A percentile compares a stretch with the other conserved stretches of the same genome.
These are phyloP conservation scores for Drosophila nigrodunni DNA, from an alignment of 1,140 invertebrate species.

Conservation along the genomic window DNA sequence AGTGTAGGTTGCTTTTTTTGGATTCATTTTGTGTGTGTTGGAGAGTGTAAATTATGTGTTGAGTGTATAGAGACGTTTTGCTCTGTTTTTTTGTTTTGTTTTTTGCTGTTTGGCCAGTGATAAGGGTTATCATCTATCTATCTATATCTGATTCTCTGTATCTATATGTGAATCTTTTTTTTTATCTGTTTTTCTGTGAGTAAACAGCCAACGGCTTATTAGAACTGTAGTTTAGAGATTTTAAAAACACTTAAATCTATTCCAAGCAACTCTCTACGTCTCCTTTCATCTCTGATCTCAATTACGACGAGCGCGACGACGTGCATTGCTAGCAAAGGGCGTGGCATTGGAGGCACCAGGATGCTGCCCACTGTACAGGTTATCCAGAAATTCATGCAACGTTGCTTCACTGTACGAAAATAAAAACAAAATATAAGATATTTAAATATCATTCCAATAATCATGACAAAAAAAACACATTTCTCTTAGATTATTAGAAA, in stretches of 20 bases:
- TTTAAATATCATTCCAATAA: no score
- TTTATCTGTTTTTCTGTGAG: constrained; percentile 21
- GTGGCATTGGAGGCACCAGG: constrained; percentile 67
- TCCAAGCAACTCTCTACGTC: not conserved
- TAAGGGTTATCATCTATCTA: constrained; percentile 29
- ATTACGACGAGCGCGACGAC: constrained; percentile 76
- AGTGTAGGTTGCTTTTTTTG: not conserved
- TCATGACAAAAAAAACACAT: no score
- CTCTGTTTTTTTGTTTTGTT: not conserved
- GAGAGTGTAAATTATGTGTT: not conserved
- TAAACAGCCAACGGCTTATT: constrained; percentile 45
- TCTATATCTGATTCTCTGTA: constrained; percentile 13
- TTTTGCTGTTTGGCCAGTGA: constrained; percentile 33
- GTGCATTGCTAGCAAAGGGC: constrained; percentile 60
- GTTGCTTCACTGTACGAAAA: constrained; percentile 68
- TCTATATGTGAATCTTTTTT: not conserved
- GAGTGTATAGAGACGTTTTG: constrained; percentile 25
- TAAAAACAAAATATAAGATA: not conserved
- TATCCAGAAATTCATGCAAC: constrained; percentile 82
- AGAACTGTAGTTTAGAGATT: constrained; percentile 69
- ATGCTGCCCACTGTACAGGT: constrained; percentile 83
- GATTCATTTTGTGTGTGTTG: constrained; percentile 11
- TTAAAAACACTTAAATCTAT: constrained; percentile 75
- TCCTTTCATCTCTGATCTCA: constrained; percentile 31
- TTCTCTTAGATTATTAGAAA: no score